Base-by-base conservation (phyloP, 2,797 vertebrate genomes). In the Schizopygopsis pylzovi region DNA sequence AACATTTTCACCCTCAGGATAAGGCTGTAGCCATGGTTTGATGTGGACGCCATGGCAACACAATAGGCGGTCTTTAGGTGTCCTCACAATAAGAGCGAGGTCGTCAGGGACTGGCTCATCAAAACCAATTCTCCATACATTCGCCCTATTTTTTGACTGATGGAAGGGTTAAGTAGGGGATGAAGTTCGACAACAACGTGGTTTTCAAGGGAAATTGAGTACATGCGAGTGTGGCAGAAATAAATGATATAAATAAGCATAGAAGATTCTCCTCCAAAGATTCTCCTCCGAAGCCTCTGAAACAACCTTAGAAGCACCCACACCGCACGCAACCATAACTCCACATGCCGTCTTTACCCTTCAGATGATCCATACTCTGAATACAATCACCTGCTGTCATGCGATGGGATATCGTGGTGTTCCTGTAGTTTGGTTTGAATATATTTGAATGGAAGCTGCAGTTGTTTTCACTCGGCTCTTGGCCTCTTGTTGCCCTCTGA, bases 361-460 rank as follows among this genome's bases (percentile, higher is more conserved):
- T 81, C 82, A 79, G 41, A 77, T 78, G 84, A 84, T 89, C 82
- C 45, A 73, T 81, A 43, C 59, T 70, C 84, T 79, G 59, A 79
- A 80, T 81, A 49, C 85, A 70, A 85, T 85, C 84, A 83, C 39
- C 28, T 76, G 79, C 54, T 81, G 86, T 81, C 88, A 86, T 87
- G 85, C 82, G 59, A 59, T 87, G 81, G 83, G 85, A 81, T 87
- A 75, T 67, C 85, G 82, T 83, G 81, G 75, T 83, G 72, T 81
- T 89, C 70, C 80, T 28, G 78, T 47, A 76, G 47, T 28, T 71
- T 87, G 16, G 81, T 91, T 91, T 91, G 90, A 91, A 90, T 90
- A 88, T 75, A 90, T 90, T 91, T 91, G 82, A 86, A 87, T 91
- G 88, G 85, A 79, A 85, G 73, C 84, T 87, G 65, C 80, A 56